Percentiles rank a stretch among this genome's conserved stretches.
Conservation (phyloP, 2,888 invertebrate genomes). For the Hypsopygia costalis region DNA sequence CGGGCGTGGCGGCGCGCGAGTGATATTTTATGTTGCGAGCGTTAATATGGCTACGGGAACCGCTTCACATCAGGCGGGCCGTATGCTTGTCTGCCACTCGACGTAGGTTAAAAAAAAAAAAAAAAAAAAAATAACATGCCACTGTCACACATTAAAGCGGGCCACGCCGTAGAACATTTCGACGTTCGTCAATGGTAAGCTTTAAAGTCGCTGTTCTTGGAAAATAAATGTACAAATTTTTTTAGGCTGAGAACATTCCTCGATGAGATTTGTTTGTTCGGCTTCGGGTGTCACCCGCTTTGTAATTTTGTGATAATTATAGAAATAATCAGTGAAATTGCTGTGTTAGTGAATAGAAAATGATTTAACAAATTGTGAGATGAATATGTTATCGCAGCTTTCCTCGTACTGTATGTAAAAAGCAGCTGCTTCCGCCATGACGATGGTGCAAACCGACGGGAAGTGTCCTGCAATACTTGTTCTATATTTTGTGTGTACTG, state of each 20-base stretch:
- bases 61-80: too few relatives aligned
- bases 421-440: slow-evolving; percentile 71
- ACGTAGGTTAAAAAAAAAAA: too few relatives aligned
- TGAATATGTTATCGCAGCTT: slow-evolving; percentile 49
- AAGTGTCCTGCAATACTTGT: slow-evolving; percentile 61
- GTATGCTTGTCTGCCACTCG: too few relatives aligned
- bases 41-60: too few relatives aligned
- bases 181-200: too few relatives aligned
- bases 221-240: too few relatives aligned
- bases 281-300: slow-evolving; percentile 77
- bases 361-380: slow-evolving; percentile 58
- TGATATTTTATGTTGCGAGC: too few relatives aligned
- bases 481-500: slow-evolving; percentile 68
- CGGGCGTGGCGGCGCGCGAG: too few relatives aligned
- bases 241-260: slow-evolving; percentile 36
- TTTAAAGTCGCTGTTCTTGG: too few relatives aligned
- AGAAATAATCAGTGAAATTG: slow-evolving; percentile 57
- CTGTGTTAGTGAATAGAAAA: slow-evolving; percentile 53
- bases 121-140: too few relatives aligned
- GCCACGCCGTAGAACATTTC: too few relatives aligned
- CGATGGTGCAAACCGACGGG: slow-evolving; percentile 63
- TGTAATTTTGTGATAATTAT: slow-evolving; percentile 62
- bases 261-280: slow-evolving; percentile 71
- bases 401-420: slow-evolving; percentile 55
- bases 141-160: too few relatives aligned